Evolutionary conservation across 1,140 invertebrate species (phyloP), one percentile per base, ranked within the genome.

Genomic region (Colletes latitarsis): DNA sequence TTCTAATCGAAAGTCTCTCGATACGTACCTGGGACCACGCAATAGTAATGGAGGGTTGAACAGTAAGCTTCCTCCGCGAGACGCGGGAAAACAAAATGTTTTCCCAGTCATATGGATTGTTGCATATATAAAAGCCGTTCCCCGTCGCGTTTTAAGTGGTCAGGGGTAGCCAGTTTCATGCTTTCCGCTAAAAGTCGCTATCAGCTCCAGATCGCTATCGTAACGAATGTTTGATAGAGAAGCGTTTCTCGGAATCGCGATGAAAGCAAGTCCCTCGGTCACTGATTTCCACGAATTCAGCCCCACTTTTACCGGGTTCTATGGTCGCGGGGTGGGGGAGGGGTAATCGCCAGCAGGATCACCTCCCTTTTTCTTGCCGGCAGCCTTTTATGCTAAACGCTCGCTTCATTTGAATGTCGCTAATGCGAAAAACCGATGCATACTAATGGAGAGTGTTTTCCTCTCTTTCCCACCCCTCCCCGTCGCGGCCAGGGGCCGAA

Each of bases 341-440:
- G 9, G 58, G 68, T 63, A 78, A 71, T 76, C 67, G 70, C 58
- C 76, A 55, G 19, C 46, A 52, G 52, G 55, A 62, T 64, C 69
- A 30, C 67, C 21, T 57, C 55, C 14, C 71, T 69, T 73, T 82
- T 78, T 73, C 69, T 76, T 72, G 53, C 71, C 10, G 81, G 70
- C 74, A 87, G 87, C 88, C 92, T 93, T 93, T 93, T 93, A 93
- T 93, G 92, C 90, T 92, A 93, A 93, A 91, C 88, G 89, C 68
- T 83, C 86, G 87, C 88, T 93, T 92, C 91, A 93, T 93, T 93
- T 92, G 90, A 93, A 93, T 93, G 90, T 90, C 87, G 88, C 91
- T 92, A 93, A 93, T 93, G 92, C 90, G 90, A 92, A 93, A 93
- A 93, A 92, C 91, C 90, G 91, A 93, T 93, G 91, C 92, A 91